Base-by-base conservation (phyloP, 2,113 vertebrate species). In the Uria lomvia region DNA sequence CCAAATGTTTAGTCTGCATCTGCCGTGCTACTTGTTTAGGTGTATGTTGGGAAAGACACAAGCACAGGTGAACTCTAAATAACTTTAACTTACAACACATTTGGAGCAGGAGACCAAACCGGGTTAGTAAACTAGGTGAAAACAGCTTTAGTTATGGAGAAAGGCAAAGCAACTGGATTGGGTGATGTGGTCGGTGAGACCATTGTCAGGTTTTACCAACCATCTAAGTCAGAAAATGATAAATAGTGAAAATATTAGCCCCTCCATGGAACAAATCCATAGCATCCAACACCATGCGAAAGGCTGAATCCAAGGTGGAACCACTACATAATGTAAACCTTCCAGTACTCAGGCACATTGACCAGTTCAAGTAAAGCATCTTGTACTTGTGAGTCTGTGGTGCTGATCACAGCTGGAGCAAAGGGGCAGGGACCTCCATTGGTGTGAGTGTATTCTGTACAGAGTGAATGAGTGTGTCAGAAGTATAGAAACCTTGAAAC, bases 281-380 rank as follows among this genome's bases (percentile, higher is more conserved):
- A 17, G 6, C 27, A 62, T 43, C 36, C 36, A 50, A 63, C 5
- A 50, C 36, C 17, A 21, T 20, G 17, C 0, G 2, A 74, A 90
- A 63, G 23, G 55, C 8, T 75, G 47, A 56, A 56, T 19, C 9
- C 60, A 52, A n/a, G 23, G 19, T n/a, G 23, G 42, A 80, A 70
- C 3, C 4, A 26, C 22, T 29, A 62, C 0, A 1, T n/a, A 2
- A 2, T 63, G 12, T 30, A 70, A 27, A 15, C 11, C 23, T 68
- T 70, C 14, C 38, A 52, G 11, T 38, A 75, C 34, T 40, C 24
- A 23, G 30, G 8, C 34, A 29, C 8, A 32, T 7, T 65, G 26
- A 53, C 50, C 15, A 29, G 21, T 32, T 45, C 6, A 21, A 62
- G 30, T 40, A 36, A 58, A 59, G 22, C 34, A 21, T 23, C 40